These are phyloP conservation scores for Eristalis intricaria DNA, from an alignment of 2,888 invertebrate species.

Conservation along the genomic window DNA sequence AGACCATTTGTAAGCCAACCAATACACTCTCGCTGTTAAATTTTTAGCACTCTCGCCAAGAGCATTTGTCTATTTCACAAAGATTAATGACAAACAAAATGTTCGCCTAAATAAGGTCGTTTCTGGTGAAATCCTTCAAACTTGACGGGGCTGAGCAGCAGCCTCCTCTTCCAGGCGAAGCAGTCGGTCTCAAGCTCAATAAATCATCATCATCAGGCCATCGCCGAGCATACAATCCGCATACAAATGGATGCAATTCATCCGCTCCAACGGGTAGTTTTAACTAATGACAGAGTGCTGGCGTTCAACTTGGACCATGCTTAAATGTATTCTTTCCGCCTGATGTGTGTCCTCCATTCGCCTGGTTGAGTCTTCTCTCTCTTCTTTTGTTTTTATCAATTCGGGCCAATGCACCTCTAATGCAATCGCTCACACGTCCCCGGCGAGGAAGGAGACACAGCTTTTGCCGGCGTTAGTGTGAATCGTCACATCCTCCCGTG, in stretches of 20 bases:
- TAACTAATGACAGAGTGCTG: slow-evolving; percentile 57
- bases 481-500: slow-evolving; percentile 31
- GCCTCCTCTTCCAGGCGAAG: not conserved
- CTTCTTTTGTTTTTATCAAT: not conserved
- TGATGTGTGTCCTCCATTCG: not conserved
- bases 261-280: slow-evolving; percentile 34
- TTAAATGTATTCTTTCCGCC: slow-evolving; percentile 27
- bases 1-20: not conserved
- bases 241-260: slow-evolving; percentile 48
- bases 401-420: slow-evolving; percentile 50
- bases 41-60: not conserved
- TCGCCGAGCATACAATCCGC: slow-evolving; percentile 25
- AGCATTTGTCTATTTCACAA: slow-evolving; percentile 39
- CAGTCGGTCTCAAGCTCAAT: slow-evolving; percentile 21
- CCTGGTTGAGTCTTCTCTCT: not conserved
- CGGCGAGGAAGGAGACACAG: slow-evolving; percentile 4
- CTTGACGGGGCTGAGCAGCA: not conserved
- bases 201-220: slow-evolving; percentile 48
- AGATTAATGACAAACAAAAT: slow-evolving; percentile 45
- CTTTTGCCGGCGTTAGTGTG: not conserved
- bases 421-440: slow-evolving; percentile 46
- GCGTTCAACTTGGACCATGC: slow-evolving; percentile 47
- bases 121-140: slow-evolving; percentile 33
- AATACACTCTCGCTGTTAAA: not conserved
- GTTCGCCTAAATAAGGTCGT: slow-evolving; percentile 31